Evolutionary conservation across 1,140 invertebrate species (phyloP), one percentile per base, ranked within the genome.

Genomic region (Stegodyphus mimosarum): DNA sequence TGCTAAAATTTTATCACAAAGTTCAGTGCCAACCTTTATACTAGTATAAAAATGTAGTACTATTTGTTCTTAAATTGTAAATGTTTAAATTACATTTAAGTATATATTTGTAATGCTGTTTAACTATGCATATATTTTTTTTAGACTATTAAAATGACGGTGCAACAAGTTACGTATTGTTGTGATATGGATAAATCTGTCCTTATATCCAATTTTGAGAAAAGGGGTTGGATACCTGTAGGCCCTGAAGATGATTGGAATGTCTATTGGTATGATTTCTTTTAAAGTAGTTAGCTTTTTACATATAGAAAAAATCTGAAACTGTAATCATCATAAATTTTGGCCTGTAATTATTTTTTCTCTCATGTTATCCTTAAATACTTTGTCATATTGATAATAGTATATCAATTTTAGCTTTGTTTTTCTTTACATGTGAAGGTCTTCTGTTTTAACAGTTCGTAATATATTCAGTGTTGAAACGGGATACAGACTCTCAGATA

Each of bases 171-270:
- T 13, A 90, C 90, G 79, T 98, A 95, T 91, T 97, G 96, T 88
- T 96, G 96, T 63, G 97, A 98, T 90, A 93, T 97, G 89, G 97
- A 98, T 89, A 98, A 98, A 90, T 98, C 96, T n/a, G 97, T 98
- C 6, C 92, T 98, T 84, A 93, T 96, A 64, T 95, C 95, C 87
- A 98, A 98, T 91, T 98, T 98, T 90, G 96, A 98, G 88, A 95
- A 97, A 90, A 91, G 96, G 87, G 96, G 96, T 7, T 99, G 97
- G 97, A 92, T 93, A 49, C 95, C 96, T 91, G 97, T 98, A 11
- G 94, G 93, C 17, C 94, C 95, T 1, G 96, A 98, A 87, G 97
- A 99, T 89, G 96, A 98, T 88, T 99, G 97, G 97, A 97, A 98
- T 90, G 97, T 98, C 90, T 98, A 98, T 90, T 99, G 97, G 97